Evolutionary conservation across 2,113 vertebrate genomes (phyloP).

Genomic region (Nothoprocta pentlandii): DNA sequence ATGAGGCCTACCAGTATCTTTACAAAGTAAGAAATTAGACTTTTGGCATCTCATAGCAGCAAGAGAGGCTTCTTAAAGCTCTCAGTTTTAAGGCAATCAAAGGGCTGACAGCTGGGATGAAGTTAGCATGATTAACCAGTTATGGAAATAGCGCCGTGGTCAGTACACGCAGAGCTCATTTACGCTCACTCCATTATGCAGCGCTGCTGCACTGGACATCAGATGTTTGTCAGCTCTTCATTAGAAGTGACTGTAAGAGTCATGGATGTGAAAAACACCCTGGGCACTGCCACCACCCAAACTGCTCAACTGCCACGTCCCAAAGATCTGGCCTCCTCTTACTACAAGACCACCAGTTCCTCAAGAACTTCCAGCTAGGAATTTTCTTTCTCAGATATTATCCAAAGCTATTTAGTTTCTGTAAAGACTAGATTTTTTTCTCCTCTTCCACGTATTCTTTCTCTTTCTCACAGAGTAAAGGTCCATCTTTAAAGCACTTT

Average conservation of each 20-base stretch:
- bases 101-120: conserved; percentile 53
- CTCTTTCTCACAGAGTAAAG: background rate
- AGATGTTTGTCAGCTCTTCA: background rate
- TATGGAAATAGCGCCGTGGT: conserved; percentile 50
- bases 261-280: background rate
- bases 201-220: background rate
- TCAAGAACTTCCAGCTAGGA: background rate
- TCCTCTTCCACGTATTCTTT: background rate
- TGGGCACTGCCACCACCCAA: background rate
- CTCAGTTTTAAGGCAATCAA: conserved; percentile 58
- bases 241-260: conserved; percentile 2
- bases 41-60: conserved; percentile 11
- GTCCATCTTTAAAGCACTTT: background rate
- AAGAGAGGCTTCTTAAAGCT: conserved; percentile 44
- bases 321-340: background rate
- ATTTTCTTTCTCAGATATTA: background rate
- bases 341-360: background rate
- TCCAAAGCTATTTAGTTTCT: background rate
- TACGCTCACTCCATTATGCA: background rate
- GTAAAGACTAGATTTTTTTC: background rate
- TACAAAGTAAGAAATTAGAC: conserved; percentile 17
- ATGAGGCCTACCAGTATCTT: conserved; percentile 20
- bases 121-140: conserved; percentile 66
- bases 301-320: background rate
- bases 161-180: conserved; percentile 14